These are phyloP conservation scores for Perizoma flavofasciatum DNA, from an alignment of 2,888 invertebrate species.

Conservation along the genomic window DNA sequence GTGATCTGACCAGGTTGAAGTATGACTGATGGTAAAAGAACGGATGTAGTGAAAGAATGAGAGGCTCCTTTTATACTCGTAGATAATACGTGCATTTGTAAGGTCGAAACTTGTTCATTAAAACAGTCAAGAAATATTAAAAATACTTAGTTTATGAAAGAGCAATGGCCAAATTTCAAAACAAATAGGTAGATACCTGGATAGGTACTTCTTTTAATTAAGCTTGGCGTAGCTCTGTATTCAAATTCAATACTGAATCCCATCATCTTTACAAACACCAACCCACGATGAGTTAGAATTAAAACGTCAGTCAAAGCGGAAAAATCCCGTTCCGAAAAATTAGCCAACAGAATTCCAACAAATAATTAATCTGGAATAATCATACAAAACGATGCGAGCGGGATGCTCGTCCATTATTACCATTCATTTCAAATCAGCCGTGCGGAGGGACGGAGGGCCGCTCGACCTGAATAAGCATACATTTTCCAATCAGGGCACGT, in stretches of 20 bases:
- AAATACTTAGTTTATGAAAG: too few species aligned
- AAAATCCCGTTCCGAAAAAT: conserved; percentile 82
- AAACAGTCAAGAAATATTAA: too few species aligned
- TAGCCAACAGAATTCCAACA: conserved; percentile 81
- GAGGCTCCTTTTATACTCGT: too few species aligned
- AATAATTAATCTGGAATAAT: conserved; percentile 84
- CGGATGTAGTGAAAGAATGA: too few species aligned
- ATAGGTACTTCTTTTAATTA: neutral
- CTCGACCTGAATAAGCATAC: conserved; percentile 83
- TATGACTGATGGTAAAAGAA: too few species aligned
- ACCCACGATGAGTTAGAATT: conserved; percentile 70
- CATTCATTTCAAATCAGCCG: conserved; percentile 84
- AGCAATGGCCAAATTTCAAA: too few species aligned
- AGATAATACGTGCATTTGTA: too few species aligned
- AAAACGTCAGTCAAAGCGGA: conserved; percentile 82
- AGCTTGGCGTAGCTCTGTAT: conserved; percentile 3
- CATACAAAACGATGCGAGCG: conserved; percentile 82
- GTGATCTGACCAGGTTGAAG: too few species aligned
- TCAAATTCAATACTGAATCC: conserved; percentile 3
- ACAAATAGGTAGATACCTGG: too few species aligned
- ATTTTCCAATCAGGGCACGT: conserved; percentile 84
- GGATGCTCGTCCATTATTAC: conserved; percentile 81
- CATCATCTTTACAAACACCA: conserved; percentile 32
- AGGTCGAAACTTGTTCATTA: too few species aligned
- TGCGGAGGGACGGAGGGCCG: conserved; percentile 67